A percentile compares a stretch with the other conserved stretches of the same genome.
These are phyloP conservation scores for Conus ventricosus DNA, from an alignment of 1,140 invertebrate genomes.

Conservation along the genomic window DNA sequence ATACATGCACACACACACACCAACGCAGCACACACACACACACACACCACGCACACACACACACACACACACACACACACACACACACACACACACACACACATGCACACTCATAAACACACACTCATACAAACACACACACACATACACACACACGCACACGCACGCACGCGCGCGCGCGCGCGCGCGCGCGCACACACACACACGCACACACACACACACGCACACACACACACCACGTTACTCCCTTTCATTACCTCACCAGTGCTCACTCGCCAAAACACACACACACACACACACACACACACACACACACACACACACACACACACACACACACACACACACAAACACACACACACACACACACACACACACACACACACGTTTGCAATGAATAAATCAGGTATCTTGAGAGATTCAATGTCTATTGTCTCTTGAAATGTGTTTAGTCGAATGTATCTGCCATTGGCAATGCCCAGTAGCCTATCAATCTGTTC, in stretches of 20 bases:
- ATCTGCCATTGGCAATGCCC: no score
- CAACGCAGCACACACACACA: neutral
- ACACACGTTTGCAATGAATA: neutral
- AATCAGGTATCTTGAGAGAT: neutral
- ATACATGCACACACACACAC: neutral
- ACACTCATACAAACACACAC: neutral
- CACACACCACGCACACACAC: no score
- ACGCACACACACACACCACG: slow-evolving; percentile 5
- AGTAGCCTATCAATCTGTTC: no score
- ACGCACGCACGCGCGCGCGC: neutral
- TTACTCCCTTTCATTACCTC: neutral
- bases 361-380: no score
- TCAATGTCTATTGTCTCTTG: no score
- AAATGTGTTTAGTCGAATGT: no score
- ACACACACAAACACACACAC: no score
- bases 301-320: no score
- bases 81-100: slow-evolving; percentile 6
- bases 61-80: neutral
- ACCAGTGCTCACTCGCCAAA: neutral
- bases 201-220: neutral
- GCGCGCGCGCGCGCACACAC: neutral
- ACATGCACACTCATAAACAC: neutral
- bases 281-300: no score
- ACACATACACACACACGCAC: neutral
- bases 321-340: no score